phyloP scores from a whole-genome alignment of 2,797 vertebrate genomes.

The Lycodopsis pacificus region DNA sequence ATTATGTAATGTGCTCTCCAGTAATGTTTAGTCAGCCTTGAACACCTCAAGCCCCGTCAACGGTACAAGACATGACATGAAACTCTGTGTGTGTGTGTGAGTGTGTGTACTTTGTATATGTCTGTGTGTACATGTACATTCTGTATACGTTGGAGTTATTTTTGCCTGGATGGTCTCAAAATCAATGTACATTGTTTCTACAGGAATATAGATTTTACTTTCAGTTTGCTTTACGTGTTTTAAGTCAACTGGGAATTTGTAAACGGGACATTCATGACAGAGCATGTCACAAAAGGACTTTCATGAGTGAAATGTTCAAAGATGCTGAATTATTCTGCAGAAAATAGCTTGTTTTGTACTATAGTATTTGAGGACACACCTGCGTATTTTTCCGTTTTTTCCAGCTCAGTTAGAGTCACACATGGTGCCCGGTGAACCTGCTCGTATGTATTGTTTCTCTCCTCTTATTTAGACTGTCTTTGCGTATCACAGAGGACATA shows the following conservation, averaged over 20 bases:
- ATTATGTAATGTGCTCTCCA: slow-evolving; percentile 69
- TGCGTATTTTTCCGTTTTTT: not conserved
- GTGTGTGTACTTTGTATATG: not conserved
- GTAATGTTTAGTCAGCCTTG: slow-evolving; percentile 63
- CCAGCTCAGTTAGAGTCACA: slow-evolving; percentile 3
- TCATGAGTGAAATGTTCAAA: not conserved
- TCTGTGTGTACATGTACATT: not conserved
- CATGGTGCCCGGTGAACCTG: slow-evolving; percentile 19
- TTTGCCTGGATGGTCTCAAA: slow-evolving; percentile 4
- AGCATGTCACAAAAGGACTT: not conserved
- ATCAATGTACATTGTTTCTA: slow-evolving; percentile 34
- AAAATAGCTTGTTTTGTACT: not conserved
- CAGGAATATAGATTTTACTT: not conserved
- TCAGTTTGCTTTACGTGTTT: not conserved
- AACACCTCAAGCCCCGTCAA: slow-evolving; percentile 24
- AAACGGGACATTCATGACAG: too few relatives aligned
- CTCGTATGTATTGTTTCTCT: slow-evolving; percentile 18
- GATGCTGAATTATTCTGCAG: not conserved
- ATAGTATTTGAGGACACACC: not conserved
- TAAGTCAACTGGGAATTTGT: not conserved
- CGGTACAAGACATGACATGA: slow-evolving; percentile 9
- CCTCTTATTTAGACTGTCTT: slow-evolving; percentile 35
- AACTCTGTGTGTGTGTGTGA: slow-evolving; percentile 13
- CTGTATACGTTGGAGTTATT: slow-evolving; percentile 11
- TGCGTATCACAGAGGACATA: slow-evolving; percentile 33